Evolutionary conservation across 2,888 invertebrate genomes (phyloP).

Genomic region (Agrochola circellaris): DNA sequence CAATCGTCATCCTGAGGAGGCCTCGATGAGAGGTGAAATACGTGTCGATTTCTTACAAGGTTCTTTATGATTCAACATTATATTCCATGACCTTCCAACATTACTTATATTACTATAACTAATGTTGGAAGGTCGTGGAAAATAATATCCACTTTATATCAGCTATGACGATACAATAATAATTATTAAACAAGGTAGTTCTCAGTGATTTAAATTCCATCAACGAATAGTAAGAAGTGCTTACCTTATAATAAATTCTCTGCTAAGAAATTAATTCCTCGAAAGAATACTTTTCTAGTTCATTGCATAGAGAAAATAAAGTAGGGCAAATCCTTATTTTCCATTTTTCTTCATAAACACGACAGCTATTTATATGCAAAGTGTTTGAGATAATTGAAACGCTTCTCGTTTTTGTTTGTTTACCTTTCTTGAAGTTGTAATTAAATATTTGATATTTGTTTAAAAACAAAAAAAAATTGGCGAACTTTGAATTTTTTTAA

Average conservation of each 20-base stretch:
- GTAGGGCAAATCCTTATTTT: neutral
- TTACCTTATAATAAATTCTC: neutral
- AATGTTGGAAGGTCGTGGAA: too few species aligned
- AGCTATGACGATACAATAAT: too few species aligned
- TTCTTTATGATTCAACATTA: too few species aligned
- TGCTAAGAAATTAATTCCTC: neutral
- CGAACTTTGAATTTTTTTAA: neutral
- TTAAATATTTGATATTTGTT: too few species aligned
- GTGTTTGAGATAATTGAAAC: slow-evolving; percentile 4
- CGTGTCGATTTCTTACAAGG: too few species aligned
- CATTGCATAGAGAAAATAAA: neutral
- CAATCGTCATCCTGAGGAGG: too few species aligned
- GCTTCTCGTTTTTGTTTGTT: neutral
- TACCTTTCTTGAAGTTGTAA: neutral
- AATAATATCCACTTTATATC: too few species aligned
- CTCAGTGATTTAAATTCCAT: neutral
- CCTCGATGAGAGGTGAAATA: too few species aligned
- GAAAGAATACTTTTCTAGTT: neutral
- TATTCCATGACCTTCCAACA: too few species aligned
- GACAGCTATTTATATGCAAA: slow-evolving; percentile 5
- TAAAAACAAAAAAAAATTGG: neutral
- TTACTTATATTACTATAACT: too few species aligned
- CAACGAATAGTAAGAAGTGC: neutral
- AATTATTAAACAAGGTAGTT: neutral
- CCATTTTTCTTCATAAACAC: slow-evolving; percentile 24